A percentile compares a stretch with the other conserved stretches of the same genome.
Evolutionary conservation across 2,113 vertebrate species (phyloP).

Genomic region (Aplodontia rufa): DNA sequence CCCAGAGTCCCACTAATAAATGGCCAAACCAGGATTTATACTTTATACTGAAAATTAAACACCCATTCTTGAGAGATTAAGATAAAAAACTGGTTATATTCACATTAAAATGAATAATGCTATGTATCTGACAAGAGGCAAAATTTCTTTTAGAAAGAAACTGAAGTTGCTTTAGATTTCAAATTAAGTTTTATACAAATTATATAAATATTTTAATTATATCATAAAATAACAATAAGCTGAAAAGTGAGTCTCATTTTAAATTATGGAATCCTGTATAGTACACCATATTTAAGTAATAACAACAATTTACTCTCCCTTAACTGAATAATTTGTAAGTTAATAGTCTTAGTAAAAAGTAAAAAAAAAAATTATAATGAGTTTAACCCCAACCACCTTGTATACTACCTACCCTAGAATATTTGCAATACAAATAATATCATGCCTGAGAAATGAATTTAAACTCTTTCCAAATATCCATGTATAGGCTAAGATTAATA

Average conservation of each 20-base stretch:
- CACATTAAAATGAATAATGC: conserved; percentile 11
- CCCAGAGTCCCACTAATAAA: neutral
- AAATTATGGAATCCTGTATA: neutral
- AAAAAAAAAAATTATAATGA: conserved; percentile 34
- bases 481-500: neutral
- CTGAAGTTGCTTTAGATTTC: conserved; percentile 14
- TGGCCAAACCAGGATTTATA: neutral
- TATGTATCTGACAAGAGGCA: neutral
- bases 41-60: conserved; percentile 17
- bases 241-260: conserved; percentile 29
- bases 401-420: neutral
- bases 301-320: conserved; percentile 25
- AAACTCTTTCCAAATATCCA: conserved; percentile 9
- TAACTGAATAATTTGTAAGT: neutral
- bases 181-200: conserved; percentile 49
- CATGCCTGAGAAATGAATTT: neutral
- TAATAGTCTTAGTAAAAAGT: conserved; percentile 14
- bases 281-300: neutral
- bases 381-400: neutral
- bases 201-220: conserved; percentile 23
- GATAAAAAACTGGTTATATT: neutral
- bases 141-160: neutral
- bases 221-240: conserved; percentile 16
- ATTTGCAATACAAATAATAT: neutral
- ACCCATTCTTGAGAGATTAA: conserved; percentile 10